Evolutionary conservation across 2,113 vertebrate genomes (phyloP).

Genomic region (Caretta caretta): DNA sequence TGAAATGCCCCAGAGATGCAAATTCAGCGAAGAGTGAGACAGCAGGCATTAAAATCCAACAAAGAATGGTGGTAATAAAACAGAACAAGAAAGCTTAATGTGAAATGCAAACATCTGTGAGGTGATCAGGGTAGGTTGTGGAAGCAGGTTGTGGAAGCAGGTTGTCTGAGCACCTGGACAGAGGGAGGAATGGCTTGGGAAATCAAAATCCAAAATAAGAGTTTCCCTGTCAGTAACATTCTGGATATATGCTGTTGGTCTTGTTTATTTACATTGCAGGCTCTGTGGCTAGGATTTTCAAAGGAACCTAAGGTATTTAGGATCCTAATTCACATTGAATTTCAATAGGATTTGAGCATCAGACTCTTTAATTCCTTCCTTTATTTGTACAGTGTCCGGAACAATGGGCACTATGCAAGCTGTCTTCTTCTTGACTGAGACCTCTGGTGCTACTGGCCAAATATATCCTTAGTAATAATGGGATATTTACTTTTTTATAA

Average conservation of each 20-base stretch:
- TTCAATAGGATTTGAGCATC: background rate
- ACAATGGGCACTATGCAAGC: background rate
- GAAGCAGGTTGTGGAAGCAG: background rate
- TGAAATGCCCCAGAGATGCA: background rate
- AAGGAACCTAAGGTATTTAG: background rate
- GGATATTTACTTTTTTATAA: background rate
- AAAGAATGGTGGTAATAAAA: background rate
- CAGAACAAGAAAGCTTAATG: background rate
- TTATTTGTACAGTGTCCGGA: background rate
- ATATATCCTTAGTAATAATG: background rate
- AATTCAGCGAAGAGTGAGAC: background rate
- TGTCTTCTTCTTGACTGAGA: background rate
- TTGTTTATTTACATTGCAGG: background rate
- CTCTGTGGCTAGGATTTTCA: background rate
- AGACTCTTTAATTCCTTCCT: background rate
- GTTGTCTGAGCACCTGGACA: background rate
- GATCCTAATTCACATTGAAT: background rate
- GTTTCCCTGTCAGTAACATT: background rate
- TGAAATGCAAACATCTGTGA: background rate
- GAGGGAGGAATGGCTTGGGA: background rate
- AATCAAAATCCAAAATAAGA: background rate
- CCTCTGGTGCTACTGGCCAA: background rate
- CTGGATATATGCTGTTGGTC: accelerated
- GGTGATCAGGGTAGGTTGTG: accelerated
- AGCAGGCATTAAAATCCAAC: background rate